Evolutionary conservation across 2,797 vertebrate species (phyloP).

Genomic region (Cercopithecus neglectus): DNA sequence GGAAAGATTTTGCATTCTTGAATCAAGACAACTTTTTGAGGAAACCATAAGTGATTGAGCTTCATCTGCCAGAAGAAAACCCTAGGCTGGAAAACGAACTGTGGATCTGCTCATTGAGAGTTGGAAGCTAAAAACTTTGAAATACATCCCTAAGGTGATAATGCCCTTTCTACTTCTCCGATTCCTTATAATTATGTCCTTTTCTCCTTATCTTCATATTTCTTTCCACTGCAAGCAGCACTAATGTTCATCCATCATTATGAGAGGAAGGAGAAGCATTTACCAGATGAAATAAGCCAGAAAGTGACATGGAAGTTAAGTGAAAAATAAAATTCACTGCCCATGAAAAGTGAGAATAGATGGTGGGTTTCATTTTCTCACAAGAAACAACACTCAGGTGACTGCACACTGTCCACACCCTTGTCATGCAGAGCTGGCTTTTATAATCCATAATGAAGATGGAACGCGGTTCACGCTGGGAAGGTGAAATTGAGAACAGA

Average conservation of each 20-base stretch:
- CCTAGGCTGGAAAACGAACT: slow-evolving; percentile 54
- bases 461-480: background rate
- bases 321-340: slow-evolving; percentile 62
- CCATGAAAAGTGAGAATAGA: slow-evolving; percentile 48
- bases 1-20: background rate
- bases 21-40: background rate
- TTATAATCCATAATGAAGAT: background rate
- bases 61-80: slow-evolving; percentile 50
- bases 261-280: slow-evolving; percentile 66
- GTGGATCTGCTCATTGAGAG: slow-evolving; percentile 61
- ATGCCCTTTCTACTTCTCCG: slow-evolving; percentile 53
- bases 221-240: slow-evolving; percentile 55
- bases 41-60: slow-evolving; percentile 43
- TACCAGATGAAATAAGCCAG: slow-evolving; percentile 67
- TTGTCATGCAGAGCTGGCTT: background rate
- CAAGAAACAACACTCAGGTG: background rate
- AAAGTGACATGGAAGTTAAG: slow-evolving; percentile 45
- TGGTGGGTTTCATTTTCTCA: background rate
- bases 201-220: slow-evolving; percentile 50
- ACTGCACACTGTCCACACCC: background rate
- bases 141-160: slow-evolving; percentile 53
- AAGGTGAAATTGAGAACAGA: background rate
- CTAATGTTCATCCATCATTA: slow-evolving; percentile 36
- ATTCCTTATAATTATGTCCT: slow-evolving; percentile 33
- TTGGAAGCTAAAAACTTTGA: slow-evolving; percentile 57